Evolutionary conservation across 2,888 invertebrate species (phyloP).

Genomic region (Smittia aterrima): DNA sequence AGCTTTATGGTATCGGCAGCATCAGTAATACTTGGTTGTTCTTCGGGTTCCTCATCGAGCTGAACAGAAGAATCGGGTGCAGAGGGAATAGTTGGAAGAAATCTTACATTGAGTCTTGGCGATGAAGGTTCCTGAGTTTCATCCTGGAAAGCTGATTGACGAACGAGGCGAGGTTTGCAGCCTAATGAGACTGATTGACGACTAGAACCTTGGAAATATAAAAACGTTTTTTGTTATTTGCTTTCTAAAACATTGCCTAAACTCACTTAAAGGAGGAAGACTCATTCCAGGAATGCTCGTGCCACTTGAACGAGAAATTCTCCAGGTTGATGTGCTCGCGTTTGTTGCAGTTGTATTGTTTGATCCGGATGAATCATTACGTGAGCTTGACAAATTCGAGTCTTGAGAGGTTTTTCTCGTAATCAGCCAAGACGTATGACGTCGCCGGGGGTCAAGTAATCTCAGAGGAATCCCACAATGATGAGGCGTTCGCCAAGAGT

Average conservation of each 20-base stretch:
- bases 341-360: slow-evolving; percentile 83
- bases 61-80: slow-evolving; percentile 70
- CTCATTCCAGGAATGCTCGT: slow-evolving; percentile 54
- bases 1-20: slow-evolving; percentile 1
- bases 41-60: slow-evolving; percentile 60
- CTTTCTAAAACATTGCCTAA: background rate
- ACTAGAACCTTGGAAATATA: slow-evolving; percentile 27
- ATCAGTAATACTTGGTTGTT: background rate
- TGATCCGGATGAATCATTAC: slow-evolving; percentile 89
- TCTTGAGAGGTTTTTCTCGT: slow-evolving; percentile 91
- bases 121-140: slow-evolving; percentile 60
- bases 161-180: slow-evolving; percentile 71
- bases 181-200: slow-evolving; percentile 46
- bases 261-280: slow-evolving; percentile 51
- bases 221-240: background rate
- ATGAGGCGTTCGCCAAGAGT: slow-evolving; percentile 76
- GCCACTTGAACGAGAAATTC: slow-evolving; percentile 81
- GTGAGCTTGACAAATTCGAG: slow-evolving; percentile 83
- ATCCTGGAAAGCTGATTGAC: slow-evolving; percentile 78
- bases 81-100: slow-evolving; percentile 71
- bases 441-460: slow-evolving; percentile 70
- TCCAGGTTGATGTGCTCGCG: slow-evolving; percentile 86
- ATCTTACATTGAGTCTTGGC: slow-evolving; percentile 58
- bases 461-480: slow-evolving; percentile 74
- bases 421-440: slow-evolving; percentile 84